These are phyloP conservation scores for Crotalus horridus DNA, from an alignment of 2,113 vertebrate species.

Conservation along the genomic window DNA sequence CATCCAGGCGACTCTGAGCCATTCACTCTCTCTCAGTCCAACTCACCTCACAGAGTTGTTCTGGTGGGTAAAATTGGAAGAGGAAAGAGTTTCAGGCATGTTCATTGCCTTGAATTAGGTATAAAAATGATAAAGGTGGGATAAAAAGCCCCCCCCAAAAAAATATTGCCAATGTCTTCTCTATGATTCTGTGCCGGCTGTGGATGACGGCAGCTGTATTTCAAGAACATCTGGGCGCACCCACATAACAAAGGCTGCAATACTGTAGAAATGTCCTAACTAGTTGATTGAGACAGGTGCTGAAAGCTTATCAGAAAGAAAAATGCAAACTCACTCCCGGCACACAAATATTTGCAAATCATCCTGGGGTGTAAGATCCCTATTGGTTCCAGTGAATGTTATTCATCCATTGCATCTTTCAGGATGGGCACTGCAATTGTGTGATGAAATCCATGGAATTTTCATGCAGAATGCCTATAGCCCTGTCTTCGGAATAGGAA, in stretches of 20 bases:
- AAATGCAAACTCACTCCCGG: not conserved
- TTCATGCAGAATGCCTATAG: not conserved
- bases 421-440: not conserved
- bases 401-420: not conserved
- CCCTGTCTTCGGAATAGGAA: not conserved
- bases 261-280: not conserved
- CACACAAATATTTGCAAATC: not conserved
- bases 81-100: not conserved
- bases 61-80: not conserved
- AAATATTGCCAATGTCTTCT: not conserved
- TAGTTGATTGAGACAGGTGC: not conserved
- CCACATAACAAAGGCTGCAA: not conserved
- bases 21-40: not conserved
- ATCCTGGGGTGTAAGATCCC: not conserved
- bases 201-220: not conserved
- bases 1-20: not conserved
- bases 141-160: not conserved
- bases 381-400: not conserved
- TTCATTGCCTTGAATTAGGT: not conserved
- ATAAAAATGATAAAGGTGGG: not conserved
- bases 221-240: not conserved
- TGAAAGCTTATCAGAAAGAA: not conserved
- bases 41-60: not conserved
- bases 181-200: not conserved
- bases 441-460: not conserved